Percentiles rank a stretch among this genome's conserved stretches.
Evolutionary conservation across 2,888 invertebrate genomes (phyloP).

Genomic region (Uloborus plumipes): DNA sequence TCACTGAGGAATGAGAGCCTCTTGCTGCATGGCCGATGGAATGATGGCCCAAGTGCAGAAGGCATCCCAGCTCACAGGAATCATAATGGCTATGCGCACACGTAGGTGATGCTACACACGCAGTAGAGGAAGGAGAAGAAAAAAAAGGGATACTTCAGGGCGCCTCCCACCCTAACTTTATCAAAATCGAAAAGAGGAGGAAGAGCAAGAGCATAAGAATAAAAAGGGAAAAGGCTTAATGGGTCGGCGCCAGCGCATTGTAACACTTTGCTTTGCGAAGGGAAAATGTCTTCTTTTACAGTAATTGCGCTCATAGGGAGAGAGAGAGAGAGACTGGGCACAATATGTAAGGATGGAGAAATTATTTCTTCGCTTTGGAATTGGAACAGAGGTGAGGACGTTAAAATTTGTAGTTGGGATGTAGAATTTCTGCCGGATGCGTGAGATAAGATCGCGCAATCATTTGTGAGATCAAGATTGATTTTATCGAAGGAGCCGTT

Average conservation of each 20-base stretch:
- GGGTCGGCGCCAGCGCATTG: conserved; percentile 59
- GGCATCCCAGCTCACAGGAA: conserved; percentile 57
- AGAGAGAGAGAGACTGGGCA: conserved; percentile 4
- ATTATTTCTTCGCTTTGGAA: conserved; percentile 53
- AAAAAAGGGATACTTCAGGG: conserved; percentile 29
- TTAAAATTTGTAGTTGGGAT: conserved; percentile 40
- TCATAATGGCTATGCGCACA: conserved; percentile 63
- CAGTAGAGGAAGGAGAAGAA: conserved; percentile 32
- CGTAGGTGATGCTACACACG: conserved; percentile 51
- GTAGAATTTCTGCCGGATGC: conserved; percentile 1
- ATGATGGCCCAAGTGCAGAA: conserved; percentile 62
- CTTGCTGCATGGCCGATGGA: conserved; percentile 40
- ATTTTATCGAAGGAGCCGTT: neutral
- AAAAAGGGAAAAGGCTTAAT: conserved; percentile 46
- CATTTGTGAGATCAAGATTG: too few species aligned
- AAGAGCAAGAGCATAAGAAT: conserved; percentile 13
- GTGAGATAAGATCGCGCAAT: neutral
- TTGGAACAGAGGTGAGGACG: conserved; percentile 30
- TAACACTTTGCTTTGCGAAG: conserved; percentile 35
- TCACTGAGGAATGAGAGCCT: conserved; percentile 39
- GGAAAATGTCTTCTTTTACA: conserved; percentile 63
- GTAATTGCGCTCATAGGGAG: conserved; percentile 56
- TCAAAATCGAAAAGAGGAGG: conserved; percentile 56
- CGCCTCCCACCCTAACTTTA: conserved; percentile 58
- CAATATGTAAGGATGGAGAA: conserved; percentile 15